phyloP scores from a whole-genome alignment of 2,113 vertebrate genomes.

The Carassius carassius region DNA sequence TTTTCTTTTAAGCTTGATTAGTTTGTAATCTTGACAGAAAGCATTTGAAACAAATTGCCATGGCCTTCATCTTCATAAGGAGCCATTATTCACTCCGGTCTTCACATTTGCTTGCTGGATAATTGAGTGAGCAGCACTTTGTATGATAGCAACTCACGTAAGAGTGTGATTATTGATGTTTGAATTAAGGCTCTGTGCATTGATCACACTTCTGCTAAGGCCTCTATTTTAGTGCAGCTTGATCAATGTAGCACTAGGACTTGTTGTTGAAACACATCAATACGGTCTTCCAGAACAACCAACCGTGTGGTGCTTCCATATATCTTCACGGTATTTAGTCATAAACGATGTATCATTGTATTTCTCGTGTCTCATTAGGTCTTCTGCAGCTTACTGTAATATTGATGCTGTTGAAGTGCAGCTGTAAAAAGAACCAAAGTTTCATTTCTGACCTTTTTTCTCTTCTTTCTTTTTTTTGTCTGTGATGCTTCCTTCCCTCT shows the following conservation, averaged over 20 bases:
- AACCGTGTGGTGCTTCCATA: background rate
- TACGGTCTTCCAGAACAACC: background rate
- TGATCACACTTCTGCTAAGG: constrained; percentile 48
- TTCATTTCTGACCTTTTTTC: background rate
- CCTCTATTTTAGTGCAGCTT: constrained; percentile 33
- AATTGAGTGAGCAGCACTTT: constrained; percentile 33
- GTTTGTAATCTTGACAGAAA: constrained; percentile 18
- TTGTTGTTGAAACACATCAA: background rate
- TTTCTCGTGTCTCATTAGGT: background rate
- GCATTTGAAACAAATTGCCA: background rate
- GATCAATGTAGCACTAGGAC: constrained; percentile 26
- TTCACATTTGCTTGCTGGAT: constrained; percentile 15
- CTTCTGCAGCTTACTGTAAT: background rate
- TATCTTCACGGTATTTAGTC: background rate
- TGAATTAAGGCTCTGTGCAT: constrained; percentile 60
- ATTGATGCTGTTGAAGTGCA: background rate
- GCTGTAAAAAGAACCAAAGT: background rate
- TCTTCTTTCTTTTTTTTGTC: background rate
- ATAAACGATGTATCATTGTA: background rate
- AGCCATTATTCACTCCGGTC: constrained; percentile 26
- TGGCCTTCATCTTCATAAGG: constrained; percentile 11
- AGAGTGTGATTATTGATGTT: constrained; percentile 42
- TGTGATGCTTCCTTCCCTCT: background rate
- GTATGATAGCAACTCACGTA: constrained; percentile 47
- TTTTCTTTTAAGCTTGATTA: background rate